These are phyloP conservation scores for Tachystola acroxantha DNA, from an alignment of 2,888 invertebrate genomes.

Conservation along the genomic window DNA sequence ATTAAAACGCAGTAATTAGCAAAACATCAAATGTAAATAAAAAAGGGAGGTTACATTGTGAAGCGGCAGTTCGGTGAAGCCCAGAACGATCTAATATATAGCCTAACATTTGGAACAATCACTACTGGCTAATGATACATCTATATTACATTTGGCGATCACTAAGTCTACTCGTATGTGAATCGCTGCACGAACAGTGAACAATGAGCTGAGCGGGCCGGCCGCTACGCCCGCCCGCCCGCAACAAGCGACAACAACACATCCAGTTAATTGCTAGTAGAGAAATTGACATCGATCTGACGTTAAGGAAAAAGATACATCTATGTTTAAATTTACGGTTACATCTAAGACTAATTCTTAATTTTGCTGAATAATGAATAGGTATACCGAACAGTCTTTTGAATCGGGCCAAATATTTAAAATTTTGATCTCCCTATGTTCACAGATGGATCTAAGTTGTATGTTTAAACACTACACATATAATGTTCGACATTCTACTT, in stretches of 20 bases:
- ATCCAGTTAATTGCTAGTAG: slow-evolving; percentile 45
- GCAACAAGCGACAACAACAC: slow-evolving; percentile 39
- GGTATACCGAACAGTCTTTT: slow-evolving; percentile 84
- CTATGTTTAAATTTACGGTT: slow-evolving; percentile 42
- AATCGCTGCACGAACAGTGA: slow-evolving; percentile 46
- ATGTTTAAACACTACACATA: slow-evolving; percentile 37
- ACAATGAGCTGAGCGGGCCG: slow-evolving; percentile 21
- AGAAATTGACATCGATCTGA: slow-evolving; percentile 58
- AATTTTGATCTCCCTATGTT: slow-evolving; percentile 71
- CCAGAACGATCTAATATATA: slow-evolving; percentile 55
- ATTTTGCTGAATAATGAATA: slow-evolving; percentile 67
- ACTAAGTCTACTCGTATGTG: slow-evolving; percentile 65
- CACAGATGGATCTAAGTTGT: slow-evolving; percentile 64
- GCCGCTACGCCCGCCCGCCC: slow-evolving; percentile 11
- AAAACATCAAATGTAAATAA: background rate
- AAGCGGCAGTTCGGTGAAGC: slow-evolving; percentile 29
- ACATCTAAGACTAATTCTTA: slow-evolving; percentile 56
- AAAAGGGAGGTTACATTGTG: background rate
- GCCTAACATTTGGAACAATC: slow-evolving; percentile 76
- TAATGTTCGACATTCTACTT: slow-evolving; percentile 34
- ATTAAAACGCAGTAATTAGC: background rate
- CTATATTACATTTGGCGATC: slow-evolving; percentile 75
- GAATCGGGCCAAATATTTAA: slow-evolving; percentile 82
- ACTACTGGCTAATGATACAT: slow-evolving; percentile 74
- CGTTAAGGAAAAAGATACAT: slow-evolving; percentile 45